A percentile compares a stretch with the other conserved stretches of the same genome.
phyloP scores from a whole-genome alignment of 2,113 vertebrate genomes.

The Podocnemis expansa region DNA sequence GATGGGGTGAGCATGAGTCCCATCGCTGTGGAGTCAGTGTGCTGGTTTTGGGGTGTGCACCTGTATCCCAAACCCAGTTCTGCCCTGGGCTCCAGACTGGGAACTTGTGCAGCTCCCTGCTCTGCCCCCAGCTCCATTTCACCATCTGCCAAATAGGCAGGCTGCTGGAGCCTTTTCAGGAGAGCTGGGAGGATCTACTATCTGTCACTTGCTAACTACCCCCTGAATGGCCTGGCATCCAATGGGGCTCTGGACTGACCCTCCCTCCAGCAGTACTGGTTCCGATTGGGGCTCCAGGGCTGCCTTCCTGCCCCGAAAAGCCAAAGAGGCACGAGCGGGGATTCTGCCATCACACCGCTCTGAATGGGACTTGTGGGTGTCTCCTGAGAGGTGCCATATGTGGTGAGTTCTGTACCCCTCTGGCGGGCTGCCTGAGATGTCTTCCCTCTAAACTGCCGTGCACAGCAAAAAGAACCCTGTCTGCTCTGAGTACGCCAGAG shows the following conservation, averaged over 20 bases:
- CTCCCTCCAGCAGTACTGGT: too few species aligned
- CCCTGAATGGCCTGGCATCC: background rate
- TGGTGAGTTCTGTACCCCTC: background rate
- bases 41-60: fast-evolving
- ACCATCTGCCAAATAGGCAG: fast-evolving
- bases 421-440: too few species aligned
- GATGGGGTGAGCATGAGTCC: background rate
- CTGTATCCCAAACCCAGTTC: fast-evolving
- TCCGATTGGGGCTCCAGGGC: too few species aligned
- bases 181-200: background rate
- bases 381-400: background rate
- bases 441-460: too few species aligned
- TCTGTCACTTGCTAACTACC: background rate
- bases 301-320: background rate
- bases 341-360: background rate
- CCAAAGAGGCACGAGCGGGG: background rate
- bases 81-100: fast-evolving
- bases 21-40: fast-evolving
- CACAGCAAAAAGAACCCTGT: too few species aligned
- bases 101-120: background rate
- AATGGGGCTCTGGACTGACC: background rate
- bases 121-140: background rate
- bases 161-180: background rate
- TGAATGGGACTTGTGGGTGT: background rate
- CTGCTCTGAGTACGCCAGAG: too few species aligned